A percentile compares a stretch with the other conserved stretches of the same genome.
Evolutionary conservation across 2,113 vertebrate species (phyloP).

Genomic region (Steatornis caripensis): DNA sequence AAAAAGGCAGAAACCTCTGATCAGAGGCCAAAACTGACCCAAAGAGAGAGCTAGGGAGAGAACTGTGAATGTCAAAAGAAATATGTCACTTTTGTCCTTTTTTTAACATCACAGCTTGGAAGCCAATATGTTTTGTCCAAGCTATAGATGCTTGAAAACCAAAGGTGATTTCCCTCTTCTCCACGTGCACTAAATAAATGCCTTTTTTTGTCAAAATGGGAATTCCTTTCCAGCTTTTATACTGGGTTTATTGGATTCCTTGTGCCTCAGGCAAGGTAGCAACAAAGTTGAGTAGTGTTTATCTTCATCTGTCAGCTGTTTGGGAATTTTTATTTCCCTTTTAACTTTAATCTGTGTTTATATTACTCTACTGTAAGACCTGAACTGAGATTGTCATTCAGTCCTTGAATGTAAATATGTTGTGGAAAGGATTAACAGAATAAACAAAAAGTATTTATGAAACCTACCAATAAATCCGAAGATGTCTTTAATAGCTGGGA

Average conservation of each 20-base stretch:
- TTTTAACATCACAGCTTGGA: not conserved
- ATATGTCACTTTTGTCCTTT: not conserved
- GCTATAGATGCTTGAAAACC: not conserved
- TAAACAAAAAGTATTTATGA: not conserved
- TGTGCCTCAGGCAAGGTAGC: not conserved
- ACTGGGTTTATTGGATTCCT: not conserved
- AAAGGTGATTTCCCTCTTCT: not conserved
- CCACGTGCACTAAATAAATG: not conserved
- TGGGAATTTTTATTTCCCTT: not conserved
- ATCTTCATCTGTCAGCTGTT: not conserved
- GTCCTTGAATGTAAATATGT: not conserved
- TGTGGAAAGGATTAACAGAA: not conserved
- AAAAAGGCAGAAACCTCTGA: not conserved
- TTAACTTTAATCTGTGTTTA: not conserved
- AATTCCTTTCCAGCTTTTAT: not conserved
- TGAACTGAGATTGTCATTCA: not conserved
- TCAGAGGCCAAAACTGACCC: not conserved
- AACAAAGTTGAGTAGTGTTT: not conserved
- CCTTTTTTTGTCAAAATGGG: not conserved
- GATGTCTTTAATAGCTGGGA: conserved; percentile 96
- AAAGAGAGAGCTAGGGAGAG: not conserved
- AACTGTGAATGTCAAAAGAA: not conserved
- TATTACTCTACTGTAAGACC: not conserved
- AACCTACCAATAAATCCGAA: conserved; percentile 97
- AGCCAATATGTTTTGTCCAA: not conserved